Evolutionary conservation across 37 sponge, comb jelly and placozoan species (phyloP).

Genomic region (Crambe crambe): DNA sequence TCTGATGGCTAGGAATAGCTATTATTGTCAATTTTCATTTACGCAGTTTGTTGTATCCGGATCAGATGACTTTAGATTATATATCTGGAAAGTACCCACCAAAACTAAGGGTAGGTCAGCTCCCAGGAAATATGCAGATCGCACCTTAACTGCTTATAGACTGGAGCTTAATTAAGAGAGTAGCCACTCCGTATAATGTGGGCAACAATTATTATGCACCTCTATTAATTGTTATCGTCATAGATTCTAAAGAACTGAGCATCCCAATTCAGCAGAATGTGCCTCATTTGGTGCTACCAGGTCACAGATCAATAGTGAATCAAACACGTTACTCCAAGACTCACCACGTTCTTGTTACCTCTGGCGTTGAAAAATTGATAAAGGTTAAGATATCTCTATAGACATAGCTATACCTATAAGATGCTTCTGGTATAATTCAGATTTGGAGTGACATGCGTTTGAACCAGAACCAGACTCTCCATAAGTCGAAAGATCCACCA

Average conservation of each 20-base stretch:
- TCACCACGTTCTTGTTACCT: slow-evolving; percentile 48
- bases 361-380: slow-evolving; percentile 78
- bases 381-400: slow-evolving; percentile 42
- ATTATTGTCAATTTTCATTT: background rate
- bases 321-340: slow-evolving; percentile 58
- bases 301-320: slow-evolving; percentile 82
- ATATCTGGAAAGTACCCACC: slow-evolving; percentile 69
- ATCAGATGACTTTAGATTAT: slow-evolving; percentile 79
- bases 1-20: too few species aligned
- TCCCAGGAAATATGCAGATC: too few species aligned
- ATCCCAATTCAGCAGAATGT: slow-evolving; percentile 3
- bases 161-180: too few species aligned
- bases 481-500: slow-evolving; percentile 30
- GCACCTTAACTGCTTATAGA: too few species aligned
- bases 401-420: background rate
- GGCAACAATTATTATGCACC: too few species aligned
- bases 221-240: too few species aligned
- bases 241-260: too few species aligned
- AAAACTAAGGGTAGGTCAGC: background rate
- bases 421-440: slow-evolving; percentile 16
- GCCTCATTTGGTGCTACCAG: slow-evolving; percentile 69
- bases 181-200: too few species aligned
- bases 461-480: background rate
- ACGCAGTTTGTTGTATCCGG: slow-evolving; percentile 74
- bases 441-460: slow-evolving; percentile 44